Evolutionary conservation across 2,888 invertebrate genomes (phyloP).

Genomic region (Carpatolechia fugitivella): DNA sequence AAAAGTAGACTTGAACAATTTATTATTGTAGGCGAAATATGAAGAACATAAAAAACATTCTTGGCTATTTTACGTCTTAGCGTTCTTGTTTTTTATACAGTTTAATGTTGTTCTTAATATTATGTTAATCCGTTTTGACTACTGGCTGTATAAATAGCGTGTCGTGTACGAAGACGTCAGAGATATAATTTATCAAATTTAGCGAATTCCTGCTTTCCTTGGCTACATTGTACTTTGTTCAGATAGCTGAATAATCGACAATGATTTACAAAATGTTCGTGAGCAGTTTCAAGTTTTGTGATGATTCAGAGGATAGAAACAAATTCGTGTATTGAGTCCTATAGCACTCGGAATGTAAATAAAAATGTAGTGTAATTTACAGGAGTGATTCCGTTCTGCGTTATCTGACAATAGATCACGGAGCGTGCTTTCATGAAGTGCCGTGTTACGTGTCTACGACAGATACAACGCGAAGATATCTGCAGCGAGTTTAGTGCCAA

Average conservation of each 20-base stretch:
- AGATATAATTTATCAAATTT: conserved; percentile 25
- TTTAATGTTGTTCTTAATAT: conserved; percentile 8
- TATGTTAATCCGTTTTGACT: conserved; percentile 14
- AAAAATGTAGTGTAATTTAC: background rate
- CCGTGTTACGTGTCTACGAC: conserved; percentile 24
- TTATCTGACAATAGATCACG: conserved; percentile 9
- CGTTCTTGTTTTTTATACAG: conserved; percentile 5
- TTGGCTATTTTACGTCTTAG: background rate
- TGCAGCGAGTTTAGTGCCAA: conserved; percentile 59
- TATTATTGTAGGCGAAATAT: background rate
- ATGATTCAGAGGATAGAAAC: too few relatives aligned
- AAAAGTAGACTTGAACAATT: background rate
- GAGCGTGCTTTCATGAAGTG: conserved; percentile 4
- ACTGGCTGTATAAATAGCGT: conserved; percentile 11
- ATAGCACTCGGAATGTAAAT: background rate
- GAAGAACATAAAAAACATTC: background rate
- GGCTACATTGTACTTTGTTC: background rate
- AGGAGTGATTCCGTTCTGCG: background rate
- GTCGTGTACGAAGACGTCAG: background rate
- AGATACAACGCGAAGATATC: conserved; percentile 48
- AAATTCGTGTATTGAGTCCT: background rate
- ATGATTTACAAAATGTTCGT: too few relatives aligned
- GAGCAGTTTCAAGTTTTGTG: too few relatives aligned
- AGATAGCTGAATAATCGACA: background rate
- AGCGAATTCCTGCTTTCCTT: conserved; percentile 24